Conservation (phyloP, 2,113 vertebrate species). For the Microcebus ravelobensis region DNA sequence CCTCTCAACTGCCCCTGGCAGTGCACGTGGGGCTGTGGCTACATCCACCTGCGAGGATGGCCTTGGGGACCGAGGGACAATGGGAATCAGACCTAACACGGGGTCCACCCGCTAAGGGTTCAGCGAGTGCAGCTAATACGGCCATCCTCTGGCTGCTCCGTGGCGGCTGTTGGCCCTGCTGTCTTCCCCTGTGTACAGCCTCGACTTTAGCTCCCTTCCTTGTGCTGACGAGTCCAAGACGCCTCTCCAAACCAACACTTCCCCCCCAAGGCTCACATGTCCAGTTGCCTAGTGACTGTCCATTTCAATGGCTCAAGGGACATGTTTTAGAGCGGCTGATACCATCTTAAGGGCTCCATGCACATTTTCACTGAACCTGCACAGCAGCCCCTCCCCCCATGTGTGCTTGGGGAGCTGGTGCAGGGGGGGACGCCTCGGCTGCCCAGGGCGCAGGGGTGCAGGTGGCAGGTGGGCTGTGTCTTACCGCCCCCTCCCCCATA, state of each 20-base stretch:
- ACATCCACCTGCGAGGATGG: accelerated
- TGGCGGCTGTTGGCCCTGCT: neutral
- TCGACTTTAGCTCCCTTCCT: neutral
- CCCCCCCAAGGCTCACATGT: too few relatives aligned
- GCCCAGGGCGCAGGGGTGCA: neutral
- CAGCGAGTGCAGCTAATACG: accelerated
- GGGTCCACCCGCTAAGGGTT: accelerated
- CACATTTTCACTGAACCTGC: neutral
- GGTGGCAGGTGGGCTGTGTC: too few relatives aligned
- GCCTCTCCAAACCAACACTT: neutral
- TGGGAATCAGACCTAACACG: accelerated
- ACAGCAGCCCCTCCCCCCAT: accelerated
- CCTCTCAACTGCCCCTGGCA: too few relatives aligned
- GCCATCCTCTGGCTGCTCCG: neutral
- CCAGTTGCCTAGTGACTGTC: neutral
- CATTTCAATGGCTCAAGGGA: neutral
- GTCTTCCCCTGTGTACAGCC: too few relatives aligned
- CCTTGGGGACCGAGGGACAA: neutral
- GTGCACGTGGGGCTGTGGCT: neutral
- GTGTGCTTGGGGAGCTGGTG: accelerated
- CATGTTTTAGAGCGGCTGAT: neutral
- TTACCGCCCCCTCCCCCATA: too few relatives aligned
- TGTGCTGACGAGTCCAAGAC: neutral
- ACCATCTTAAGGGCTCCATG: neutral
- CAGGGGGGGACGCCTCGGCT: neutral